These are phyloP conservation scores for Halocynthia roretzi DNA, from an alignment of 23 tunicate species.

Conservation along the genomic window DNA sequence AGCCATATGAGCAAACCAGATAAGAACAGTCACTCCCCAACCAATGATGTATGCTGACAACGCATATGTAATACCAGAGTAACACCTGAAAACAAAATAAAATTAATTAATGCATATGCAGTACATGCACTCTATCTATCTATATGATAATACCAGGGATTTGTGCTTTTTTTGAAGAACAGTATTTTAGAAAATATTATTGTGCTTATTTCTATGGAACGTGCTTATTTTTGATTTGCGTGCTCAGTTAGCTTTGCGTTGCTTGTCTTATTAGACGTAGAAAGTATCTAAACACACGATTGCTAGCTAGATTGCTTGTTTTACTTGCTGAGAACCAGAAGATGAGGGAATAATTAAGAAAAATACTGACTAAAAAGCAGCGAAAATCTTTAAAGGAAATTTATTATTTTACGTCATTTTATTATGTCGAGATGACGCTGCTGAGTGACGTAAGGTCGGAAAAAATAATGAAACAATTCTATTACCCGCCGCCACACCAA, in stretches of 20 bases:
- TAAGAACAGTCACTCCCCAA: slow-evolving; percentile 55
- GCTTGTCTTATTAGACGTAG: no score
- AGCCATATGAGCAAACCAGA: slow-evolving; percentile 40
- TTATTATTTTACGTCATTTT: no score
- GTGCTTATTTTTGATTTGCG: no score
- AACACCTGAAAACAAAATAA: slow-evolving; percentile 28
- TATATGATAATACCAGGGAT: not conserved
- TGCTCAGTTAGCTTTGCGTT: no score
- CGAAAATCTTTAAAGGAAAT: no score
- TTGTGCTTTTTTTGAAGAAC: not conserved
- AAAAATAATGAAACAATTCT: not conserved
- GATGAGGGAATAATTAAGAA: no score
- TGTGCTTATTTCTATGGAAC: no score
- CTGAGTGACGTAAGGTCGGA: not conserved
- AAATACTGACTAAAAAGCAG: no score
- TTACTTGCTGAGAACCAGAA: no score
- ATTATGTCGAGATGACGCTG: no score
- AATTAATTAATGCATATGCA: not conserved
- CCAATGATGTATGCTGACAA: slow-evolving; percentile 61
- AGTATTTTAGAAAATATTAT: not conserved
- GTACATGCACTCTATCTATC: not conserved
- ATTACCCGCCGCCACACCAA: slow-evolving; percentile 19
- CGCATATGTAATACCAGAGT: slow-evolving; percentile 34
- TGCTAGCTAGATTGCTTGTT: no score
- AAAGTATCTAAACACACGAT: no score